Conservation (phyloP, 2,797 vertebrate genomes). For the Arnoldichthys spilopterus region DNA sequence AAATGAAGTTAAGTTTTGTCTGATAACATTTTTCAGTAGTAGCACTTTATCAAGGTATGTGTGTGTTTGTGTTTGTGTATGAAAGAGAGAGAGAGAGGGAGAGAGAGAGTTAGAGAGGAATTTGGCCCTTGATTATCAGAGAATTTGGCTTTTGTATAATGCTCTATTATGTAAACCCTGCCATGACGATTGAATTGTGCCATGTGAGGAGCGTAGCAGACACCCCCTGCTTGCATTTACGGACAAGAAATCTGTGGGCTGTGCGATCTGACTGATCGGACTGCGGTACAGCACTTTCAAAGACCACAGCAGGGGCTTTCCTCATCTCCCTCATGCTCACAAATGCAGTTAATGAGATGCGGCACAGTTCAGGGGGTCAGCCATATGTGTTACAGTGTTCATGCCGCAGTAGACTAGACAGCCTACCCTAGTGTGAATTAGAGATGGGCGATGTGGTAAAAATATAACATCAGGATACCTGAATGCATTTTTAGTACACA, state of each 20-base stretch:
- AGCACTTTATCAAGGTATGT: too few relatives aligned
- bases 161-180: slow-evolving; percentile 59
- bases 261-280: slow-evolving; percentile 54
- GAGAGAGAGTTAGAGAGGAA: too few relatives aligned
- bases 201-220: slow-evolving; percentile 55
- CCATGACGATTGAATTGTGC: slow-evolving; percentile 53
- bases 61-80: too few relatives aligned
- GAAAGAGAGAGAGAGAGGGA: slow-evolving; percentile 48
- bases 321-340: slow-evolving; percentile 14
- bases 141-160: slow-evolving; percentile 36
- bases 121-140: slow-evolving; percentile 42
- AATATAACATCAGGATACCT: not conserved
- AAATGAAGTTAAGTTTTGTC: too few relatives aligned
- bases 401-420: not conserved
- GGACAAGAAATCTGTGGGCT: slow-evolving; percentile 25
- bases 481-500: not conserved
- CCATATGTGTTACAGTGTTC: slow-evolving; percentile 19
- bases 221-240: slow-evolving; percentile 36
- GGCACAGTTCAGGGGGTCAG: slow-evolving; percentile 25
- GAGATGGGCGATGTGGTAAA: not conserved
- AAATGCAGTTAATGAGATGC: slow-evolving; percentile 29
- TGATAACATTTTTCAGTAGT: too few relatives aligned
- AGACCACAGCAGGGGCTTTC: slow-evolving; percentile 11
- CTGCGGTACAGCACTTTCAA: slow-evolving; percentile 42
- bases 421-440: not conserved